A percentile compares a stretch with the other conserved stretches of the same genome.
Evolutionary conservation across 2,797 vertebrate species (phyloP).

Genomic region (Valencia hispanica): DNA sequence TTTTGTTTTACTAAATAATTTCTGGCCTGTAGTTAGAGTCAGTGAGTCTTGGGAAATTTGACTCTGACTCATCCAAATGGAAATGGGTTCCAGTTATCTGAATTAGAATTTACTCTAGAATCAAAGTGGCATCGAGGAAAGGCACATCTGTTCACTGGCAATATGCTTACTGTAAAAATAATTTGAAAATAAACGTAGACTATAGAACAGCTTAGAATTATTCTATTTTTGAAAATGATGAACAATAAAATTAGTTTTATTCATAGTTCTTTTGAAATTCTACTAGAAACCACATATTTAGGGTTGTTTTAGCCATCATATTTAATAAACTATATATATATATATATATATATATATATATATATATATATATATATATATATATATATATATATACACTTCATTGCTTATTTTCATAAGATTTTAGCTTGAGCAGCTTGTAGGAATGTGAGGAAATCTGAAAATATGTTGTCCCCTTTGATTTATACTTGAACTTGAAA

Average conservation of each 20-base stretch:
- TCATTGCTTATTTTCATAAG: not conserved
- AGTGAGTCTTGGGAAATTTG: constrained; percentile 47
- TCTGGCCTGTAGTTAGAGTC: constrained; percentile 62
- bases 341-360: too few species aligned
- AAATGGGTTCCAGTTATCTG: constrained; percentile 56
- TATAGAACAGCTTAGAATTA: too few species aligned
- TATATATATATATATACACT: not conserved
- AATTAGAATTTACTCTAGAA: constrained; percentile 68
- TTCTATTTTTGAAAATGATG: not conserved
- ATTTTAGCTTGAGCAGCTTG: constrained; percentile 7
- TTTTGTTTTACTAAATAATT: constrained; percentile 63
- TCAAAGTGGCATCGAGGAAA: constrained; percentile 68
- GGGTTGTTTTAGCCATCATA: too few species aligned
- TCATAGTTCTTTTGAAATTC: not conserved
- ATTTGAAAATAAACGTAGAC: too few species aligned
- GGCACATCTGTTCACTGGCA: constrained; percentile 70
- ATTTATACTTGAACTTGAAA: constrained; percentile 38
- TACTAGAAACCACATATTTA: not conserved
- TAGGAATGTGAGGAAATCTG: constrained; percentile 29
- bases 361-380: not conserved
- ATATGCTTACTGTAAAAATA: constrained; percentile 45
- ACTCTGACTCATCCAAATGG: constrained; percentile 54
- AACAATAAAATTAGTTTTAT: not conserved
- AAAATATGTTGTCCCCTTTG: constrained; percentile 35
- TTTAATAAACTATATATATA: too few species aligned